These are phyloP conservation scores for Anadara kagoshimensis DNA, from an alignment of 1,140 invertebrate genomes.

Conservation along the genomic window DNA sequence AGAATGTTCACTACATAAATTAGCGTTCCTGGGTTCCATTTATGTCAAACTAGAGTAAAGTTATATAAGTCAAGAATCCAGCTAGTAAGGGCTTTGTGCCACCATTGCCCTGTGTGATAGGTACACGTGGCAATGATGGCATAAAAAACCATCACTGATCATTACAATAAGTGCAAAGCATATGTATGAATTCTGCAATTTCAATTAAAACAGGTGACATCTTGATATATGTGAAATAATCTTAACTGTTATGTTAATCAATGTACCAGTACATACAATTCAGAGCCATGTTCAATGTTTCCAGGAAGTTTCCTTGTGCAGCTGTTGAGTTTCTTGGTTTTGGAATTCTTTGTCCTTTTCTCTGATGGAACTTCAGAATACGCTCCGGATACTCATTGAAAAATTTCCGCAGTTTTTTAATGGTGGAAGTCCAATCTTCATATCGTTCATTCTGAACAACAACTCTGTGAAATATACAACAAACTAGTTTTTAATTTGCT, in stretches of 20 bases:
- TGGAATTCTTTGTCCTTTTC: conserved; percentile 81
- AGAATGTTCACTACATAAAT: too few species aligned
- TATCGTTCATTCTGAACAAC: conserved; percentile 98
- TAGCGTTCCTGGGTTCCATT: too few species aligned
- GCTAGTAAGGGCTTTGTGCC: too few species aligned
- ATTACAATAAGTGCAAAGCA: too few species aligned
- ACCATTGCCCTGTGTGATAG: too few species aligned
- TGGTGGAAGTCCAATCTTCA: conserved; percentile 95
- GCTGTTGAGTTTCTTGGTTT: conserved; percentile 93
- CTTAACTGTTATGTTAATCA: not conserved
- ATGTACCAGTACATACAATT: conserved; percentile 85
- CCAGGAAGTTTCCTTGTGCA: conserved; percentile 96
- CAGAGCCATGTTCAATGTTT: conserved; percentile 98
- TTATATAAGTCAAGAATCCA: too few species aligned
- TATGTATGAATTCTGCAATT: too few species aligned
- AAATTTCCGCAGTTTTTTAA: conserved; percentile 88
- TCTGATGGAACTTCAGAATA: conserved; percentile 90
- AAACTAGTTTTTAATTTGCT: conserved; percentile 1
- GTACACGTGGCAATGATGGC: too few species aligned
- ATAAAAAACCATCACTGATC: too few species aligned
- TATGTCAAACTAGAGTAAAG: too few species aligned
- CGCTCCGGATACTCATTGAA: conserved; percentile 94
- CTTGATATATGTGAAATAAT: too few species aligned
- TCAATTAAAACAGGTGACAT: too few species aligned
- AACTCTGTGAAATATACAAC: conserved; percentile 79